Evolutionary conservation across 2,797 vertebrate species (phyloP).

Genomic region (Myotis pilosus): DNA sequence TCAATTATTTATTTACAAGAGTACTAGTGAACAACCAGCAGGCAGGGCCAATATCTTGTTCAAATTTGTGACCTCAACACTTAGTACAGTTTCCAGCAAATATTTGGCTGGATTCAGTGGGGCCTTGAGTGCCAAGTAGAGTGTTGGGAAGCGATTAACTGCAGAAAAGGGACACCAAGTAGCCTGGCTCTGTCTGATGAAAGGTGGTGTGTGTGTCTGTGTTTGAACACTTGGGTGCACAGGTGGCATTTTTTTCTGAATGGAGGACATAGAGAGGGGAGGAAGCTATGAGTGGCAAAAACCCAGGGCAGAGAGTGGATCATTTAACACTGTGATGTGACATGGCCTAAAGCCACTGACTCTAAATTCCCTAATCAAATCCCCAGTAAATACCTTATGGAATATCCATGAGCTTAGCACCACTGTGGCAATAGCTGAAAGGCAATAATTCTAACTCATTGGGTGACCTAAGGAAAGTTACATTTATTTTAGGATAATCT

Average conservation of each 20-base stretch:
- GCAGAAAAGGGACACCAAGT: neutral
- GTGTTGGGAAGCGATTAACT: neutral
- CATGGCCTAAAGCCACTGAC: neutral
- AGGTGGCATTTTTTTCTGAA: neutral
- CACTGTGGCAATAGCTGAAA: neutral
- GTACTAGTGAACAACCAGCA: neutral
- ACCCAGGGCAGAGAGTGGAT: neutral
- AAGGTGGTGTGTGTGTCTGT: neutral
- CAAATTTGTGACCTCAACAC: neutral
- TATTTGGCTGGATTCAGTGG: neutral
- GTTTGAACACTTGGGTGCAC: neutral
- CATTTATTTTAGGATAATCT: neutral
- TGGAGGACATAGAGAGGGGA: neutral
- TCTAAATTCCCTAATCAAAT: neutral
- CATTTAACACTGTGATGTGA: neutral
- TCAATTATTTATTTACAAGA: neutral
- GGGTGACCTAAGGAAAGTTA: neutral
- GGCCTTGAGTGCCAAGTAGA: neutral
- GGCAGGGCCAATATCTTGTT: neutral
- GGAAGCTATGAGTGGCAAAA: neutral
- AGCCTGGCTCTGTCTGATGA: neutral
- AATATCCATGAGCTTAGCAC: neutral
- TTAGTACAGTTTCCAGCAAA: neutral
- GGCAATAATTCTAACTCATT: neutral
- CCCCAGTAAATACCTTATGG: neutral